phyloP scores from a whole-genome alignment of 64 coral and sea anemone species.

The Porites lutea region DNA sequence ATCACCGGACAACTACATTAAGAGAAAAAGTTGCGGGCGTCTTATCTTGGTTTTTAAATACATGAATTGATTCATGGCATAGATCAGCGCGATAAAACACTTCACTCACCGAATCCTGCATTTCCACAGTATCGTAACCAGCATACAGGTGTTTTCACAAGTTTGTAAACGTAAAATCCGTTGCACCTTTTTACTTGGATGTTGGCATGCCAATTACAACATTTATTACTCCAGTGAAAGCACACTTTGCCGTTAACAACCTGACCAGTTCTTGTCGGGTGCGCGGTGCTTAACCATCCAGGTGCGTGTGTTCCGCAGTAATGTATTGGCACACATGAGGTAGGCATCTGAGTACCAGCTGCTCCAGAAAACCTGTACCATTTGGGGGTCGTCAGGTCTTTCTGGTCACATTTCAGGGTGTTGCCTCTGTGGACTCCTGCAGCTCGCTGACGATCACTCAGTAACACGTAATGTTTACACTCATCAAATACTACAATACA shows the following conservation, averaged over 20 bases:
- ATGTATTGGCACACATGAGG: conserved; percentile 44
- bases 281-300: background rate
- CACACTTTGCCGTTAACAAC: conserved; percentile 27
- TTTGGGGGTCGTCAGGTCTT: background rate
- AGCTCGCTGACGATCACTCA: conserved; percentile 13
- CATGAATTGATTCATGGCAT: no score
- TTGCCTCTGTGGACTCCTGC: conserved; percentile 31
- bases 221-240: conserved; percentile 11
- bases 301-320: conserved; percentile 44
- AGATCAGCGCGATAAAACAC: no score
- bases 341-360: conserved; percentile 42
- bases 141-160: conserved; percentile 6
- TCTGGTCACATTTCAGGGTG: conserved; percentile 37
- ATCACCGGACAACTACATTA: no score
- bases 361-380: conserved; percentile 67
- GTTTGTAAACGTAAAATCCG: conserved; percentile 25
- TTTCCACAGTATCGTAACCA: conserved; percentile 36
- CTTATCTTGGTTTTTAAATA: no score
- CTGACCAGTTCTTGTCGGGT: conserved; percentile 15
- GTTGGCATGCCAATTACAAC: conserved; percentile 7
- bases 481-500: conserved; percentile 7
- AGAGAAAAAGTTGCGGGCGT: no score
- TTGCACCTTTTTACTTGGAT: conserved; percentile 19
- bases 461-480: conserved; percentile 14
- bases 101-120: background rate